Conservation (phyloP, 2,797 vertebrate species). For the Sebastes cheni region DNA sequence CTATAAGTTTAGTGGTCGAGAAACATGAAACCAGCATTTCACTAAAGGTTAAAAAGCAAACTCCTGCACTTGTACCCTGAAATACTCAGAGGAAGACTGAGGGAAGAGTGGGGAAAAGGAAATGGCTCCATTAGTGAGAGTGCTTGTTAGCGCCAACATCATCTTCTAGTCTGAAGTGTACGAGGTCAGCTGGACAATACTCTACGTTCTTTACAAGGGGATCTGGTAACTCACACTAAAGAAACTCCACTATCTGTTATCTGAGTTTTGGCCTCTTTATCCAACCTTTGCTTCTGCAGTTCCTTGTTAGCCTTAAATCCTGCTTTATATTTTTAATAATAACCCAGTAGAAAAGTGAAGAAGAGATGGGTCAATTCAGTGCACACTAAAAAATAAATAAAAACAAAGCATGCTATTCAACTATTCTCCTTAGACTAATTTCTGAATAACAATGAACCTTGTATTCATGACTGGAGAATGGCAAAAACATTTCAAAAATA, state of each 20-base stretch:
- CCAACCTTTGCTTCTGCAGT: background rate
- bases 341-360: background rate
- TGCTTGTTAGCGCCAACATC: conserved; percentile 39
- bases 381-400: background rate
- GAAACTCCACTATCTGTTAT: background rate
- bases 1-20: conserved; percentile 32
- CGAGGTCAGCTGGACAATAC: conserved; percentile 43
- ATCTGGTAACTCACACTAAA: conserved; percentile 20
- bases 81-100: conserved; percentile 20
- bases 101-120: conserved; percentile 30
- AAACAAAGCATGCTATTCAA: background rate
- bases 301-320: background rate
- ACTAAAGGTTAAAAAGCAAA: conserved; percentile 31
- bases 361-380: background rate
- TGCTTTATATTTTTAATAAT: background rate
- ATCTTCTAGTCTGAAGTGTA: conserved; percentile 35
- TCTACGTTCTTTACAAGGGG: conserved; percentile 11
- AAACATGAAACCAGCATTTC: conserved; percentile 46
- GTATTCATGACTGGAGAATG: background rate
- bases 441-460: background rate
- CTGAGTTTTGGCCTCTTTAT: background rate
- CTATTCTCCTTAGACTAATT: background rate
- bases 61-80: conserved; percentile 13
- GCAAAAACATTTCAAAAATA: background rate
- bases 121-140: conserved; percentile 67